Conservation (phyloP, 2,113 vertebrate species). For the Agapornis roseicollis region DNA sequence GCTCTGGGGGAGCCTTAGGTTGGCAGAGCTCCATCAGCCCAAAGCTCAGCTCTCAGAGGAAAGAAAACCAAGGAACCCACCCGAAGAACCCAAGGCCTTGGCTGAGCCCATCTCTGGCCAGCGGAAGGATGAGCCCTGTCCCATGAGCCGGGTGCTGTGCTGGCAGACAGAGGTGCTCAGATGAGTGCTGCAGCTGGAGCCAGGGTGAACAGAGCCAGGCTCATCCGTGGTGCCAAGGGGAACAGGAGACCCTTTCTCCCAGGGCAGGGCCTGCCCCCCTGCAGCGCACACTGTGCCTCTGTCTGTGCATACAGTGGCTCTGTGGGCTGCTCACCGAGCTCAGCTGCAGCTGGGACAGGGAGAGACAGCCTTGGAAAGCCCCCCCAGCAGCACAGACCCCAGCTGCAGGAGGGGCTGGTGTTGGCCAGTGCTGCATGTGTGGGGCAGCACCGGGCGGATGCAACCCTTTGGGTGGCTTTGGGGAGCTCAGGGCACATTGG, state of each 20-base stretch:
- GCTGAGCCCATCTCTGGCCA: background rate
- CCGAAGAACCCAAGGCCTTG: background rate
- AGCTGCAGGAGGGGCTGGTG: background rate
- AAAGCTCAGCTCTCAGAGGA: background rate
- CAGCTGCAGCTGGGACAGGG: slow-evolving; percentile 2
- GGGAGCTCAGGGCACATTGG: background rate
- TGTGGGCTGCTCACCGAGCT: background rate
- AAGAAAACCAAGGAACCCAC: background rate
- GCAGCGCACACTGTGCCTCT: background rate
- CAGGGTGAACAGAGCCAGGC: background rate
- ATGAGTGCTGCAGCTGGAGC: slow-evolving; percentile 37
- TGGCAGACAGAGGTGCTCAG: slow-evolving; percentile 36
- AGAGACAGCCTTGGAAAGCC: background rate
- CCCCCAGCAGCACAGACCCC: background rate
- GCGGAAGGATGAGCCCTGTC: background rate
- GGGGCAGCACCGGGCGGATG: fast-evolving
- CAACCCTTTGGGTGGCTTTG: background rate
- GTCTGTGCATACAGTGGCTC: background rate
- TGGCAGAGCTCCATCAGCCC: background rate
- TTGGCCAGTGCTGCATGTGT: fast-evolving
- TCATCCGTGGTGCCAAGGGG: fast-evolving
- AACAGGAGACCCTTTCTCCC: background rate
- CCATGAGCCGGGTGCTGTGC: background rate
- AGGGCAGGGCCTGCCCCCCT: background rate
- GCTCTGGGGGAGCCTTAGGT: background rate